Conservation (phyloP, 1,140 invertebrate genomes). For the Pomacea maculata region DNA sequence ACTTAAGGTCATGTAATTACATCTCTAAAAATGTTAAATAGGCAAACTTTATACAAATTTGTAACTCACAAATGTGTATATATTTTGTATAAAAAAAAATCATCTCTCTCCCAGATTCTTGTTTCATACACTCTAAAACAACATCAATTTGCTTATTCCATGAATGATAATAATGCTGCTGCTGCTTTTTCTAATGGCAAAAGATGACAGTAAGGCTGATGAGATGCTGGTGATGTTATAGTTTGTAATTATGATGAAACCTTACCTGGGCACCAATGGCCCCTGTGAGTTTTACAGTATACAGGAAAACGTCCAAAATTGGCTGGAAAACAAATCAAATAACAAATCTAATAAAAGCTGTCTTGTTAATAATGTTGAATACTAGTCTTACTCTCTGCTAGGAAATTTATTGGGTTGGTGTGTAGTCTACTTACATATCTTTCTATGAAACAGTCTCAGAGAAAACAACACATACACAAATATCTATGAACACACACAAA, state of each 20-base stretch:
- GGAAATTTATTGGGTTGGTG: background rate
- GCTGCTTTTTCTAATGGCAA: too few relatives aligned
- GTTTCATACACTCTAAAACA: too few relatives aligned
- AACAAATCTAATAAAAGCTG: background rate
- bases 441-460: background rate
- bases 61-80: too few relatives aligned
- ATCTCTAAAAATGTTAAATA: too few relatives aligned
- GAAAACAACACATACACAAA: background rate
- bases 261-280: conserved; percentile 81
- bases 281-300: conserved; percentile 88
- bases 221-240: too few relatives aligned
- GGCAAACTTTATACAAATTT: too few relatives aligned
- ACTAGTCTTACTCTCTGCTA: background rate
- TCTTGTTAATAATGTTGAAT: background rate
- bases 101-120: too few relatives aligned
- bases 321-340: conserved; percentile 69
- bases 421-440: background rate
- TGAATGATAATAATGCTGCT: too few relatives aligned
- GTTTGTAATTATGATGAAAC: background rate
- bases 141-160: too few relatives aligned
- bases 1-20: too few relatives aligned
- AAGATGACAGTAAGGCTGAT: too few relatives aligned
- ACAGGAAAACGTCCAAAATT: conserved; percentile 91
- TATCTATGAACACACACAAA: background rate
- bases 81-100: too few relatives aligned